phyloP scores from a whole-genome alignment of 2,888 invertebrate genomes.

The Clanis bilineata region DNA sequence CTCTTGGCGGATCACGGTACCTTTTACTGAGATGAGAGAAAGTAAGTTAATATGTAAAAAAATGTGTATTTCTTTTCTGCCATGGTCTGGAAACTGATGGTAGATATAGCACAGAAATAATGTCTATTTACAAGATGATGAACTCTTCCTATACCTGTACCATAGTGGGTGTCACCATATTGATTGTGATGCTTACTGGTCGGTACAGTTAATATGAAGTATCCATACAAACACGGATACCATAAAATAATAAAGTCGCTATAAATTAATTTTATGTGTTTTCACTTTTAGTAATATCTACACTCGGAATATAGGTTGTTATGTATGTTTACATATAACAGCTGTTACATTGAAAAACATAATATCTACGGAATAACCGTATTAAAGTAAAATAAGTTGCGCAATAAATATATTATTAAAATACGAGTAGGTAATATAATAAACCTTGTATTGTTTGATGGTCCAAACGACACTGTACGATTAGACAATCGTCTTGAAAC shows the following conservation, averaged over 20 bases:
- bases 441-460: background rate
- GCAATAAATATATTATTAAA: background rate
- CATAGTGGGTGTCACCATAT: too few relatives aligned
- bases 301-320: background rate
- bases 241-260: too few relatives aligned
- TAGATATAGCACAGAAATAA: too few relatives aligned
- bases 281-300: background rate
- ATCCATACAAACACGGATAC: too few relatives aligned
- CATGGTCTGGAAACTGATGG: too few relatives aligned
- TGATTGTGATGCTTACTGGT: too few relatives aligned
- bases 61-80: too few relatives aligned
- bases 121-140: too few relatives aligned
- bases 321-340: background rate
- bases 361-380: too few relatives aligned
- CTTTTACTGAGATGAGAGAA: constrained; percentile 83
- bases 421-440: too few relatives aligned
- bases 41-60: background rate
- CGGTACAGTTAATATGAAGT: too few relatives aligned
- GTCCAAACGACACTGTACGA: background rate
- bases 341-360: background rate
- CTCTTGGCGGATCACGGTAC: constrained; percentile 86
- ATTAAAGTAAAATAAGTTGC: background rate
- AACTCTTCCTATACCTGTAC: too few relatives aligned
- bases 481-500: background rate
- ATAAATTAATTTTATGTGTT: background rate